Conservation (phyloP, 2,797 vertebrate species). For the Pseudomugil gertrudae region DNA sequence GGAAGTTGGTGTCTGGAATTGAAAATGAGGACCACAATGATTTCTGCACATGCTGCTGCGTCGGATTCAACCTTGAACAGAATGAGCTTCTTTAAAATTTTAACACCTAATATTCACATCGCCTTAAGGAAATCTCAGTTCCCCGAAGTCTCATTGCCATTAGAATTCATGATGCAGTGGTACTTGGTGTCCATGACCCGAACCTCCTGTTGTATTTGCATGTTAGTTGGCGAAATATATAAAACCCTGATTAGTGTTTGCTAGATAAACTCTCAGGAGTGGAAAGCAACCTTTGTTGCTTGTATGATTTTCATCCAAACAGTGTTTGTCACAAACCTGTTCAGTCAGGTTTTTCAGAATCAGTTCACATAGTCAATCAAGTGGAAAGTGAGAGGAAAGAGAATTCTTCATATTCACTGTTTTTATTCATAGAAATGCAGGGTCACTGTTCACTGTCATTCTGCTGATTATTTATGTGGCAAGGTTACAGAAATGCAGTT, state of each 20-base stretch:
- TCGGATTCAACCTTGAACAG: constrained; percentile 42
- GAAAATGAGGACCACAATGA: constrained; percentile 28
- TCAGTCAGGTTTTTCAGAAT: constrained; percentile 35
- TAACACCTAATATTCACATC: constrained; percentile 37
- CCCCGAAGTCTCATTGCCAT: constrained; percentile 8
- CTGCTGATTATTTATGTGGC: not conserved
- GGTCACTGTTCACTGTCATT: not conserved
- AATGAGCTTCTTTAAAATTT: constrained; percentile 40
- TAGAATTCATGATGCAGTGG: constrained; percentile 29
- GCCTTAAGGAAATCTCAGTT: constrained; percentile 38
- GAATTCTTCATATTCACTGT: constrained; percentile 6
- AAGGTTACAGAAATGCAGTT: not conserved
- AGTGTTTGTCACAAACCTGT: constrained; percentile 25
- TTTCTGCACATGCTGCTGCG: constrained; percentile 24
- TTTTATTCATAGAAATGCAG: constrained; percentile 10
- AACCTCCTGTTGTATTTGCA: constrained; percentile 33
- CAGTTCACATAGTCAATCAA: constrained; percentile 50
- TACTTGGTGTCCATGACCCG: not conserved
- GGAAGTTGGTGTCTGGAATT: constrained; percentile 32
- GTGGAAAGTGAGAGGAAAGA: constrained; percentile 18
- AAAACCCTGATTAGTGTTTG: constrained; percentile 36
- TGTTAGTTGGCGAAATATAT: constrained; percentile 38
- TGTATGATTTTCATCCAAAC: constrained; percentile 43
- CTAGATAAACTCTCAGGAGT: constrained; percentile 38
- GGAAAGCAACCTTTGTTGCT: constrained; percentile 42